These are phyloP conservation scores for Psococerastis gibbosa DNA, from an alignment of 2,888 invertebrate genomes.

Conservation along the genomic window DNA sequence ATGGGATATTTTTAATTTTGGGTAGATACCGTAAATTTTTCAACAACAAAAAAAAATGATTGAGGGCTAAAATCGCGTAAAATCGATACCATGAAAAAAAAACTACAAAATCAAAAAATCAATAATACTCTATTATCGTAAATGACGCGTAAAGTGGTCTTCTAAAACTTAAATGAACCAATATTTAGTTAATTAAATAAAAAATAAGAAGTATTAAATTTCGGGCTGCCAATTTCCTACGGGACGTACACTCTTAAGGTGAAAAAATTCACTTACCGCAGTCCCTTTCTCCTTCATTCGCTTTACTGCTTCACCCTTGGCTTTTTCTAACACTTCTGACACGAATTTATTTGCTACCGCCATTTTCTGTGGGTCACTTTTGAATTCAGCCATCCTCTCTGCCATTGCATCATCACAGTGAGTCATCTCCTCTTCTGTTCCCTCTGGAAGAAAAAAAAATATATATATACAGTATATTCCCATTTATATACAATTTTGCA, in stretches of 20 bases:
- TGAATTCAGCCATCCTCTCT: slow-evolving; percentile 25
- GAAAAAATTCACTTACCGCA: neutral
- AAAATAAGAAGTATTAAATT: no score
- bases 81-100: neutral
- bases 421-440: neutral
- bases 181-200: no score
- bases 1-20: no score
- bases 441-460: neutral
- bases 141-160: no score
- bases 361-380: slow-evolving; percentile 28
- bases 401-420: slow-evolving; percentile 16
- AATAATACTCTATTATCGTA: neutral
- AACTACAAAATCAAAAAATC: neutral
- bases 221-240: no score
- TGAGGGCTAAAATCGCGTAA: no score
- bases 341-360: slow-evolving; percentile 29
- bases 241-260: no score
- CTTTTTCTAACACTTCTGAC: slow-evolving; percentile 28
- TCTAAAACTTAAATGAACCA: no score
- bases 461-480: no score
- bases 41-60: no score
- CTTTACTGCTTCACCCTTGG: slow-evolving; percentile 26
- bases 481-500: no score
- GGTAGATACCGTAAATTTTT: no score
- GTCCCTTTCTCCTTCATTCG: slow-evolving; percentile 17